Conservation (phyloP, 2,888 invertebrate genomes). For the Rapana venosa region DNA sequence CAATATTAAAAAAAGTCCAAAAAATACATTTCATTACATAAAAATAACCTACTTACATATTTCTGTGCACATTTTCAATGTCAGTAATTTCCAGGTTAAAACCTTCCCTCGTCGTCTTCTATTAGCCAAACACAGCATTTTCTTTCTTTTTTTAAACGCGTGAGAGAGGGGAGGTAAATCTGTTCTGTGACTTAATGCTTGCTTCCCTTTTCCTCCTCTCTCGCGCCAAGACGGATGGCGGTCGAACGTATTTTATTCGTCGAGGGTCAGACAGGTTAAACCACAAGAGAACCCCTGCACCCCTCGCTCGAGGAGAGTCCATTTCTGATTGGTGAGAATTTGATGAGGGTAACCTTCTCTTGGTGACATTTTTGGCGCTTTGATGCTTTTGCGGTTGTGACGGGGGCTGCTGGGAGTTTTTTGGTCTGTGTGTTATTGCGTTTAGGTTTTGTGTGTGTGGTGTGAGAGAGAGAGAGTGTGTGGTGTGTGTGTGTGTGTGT, state of each 20-base stretch:
- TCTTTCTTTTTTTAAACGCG: no score
- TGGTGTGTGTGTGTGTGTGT: constrained; percentile 27
- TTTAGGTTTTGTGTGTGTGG: not conserved
- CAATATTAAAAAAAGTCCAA: no score
- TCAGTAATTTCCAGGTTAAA: no score
- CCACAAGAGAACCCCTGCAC: constrained; percentile 64
- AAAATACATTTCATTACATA: no score
- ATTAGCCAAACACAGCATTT: no score
- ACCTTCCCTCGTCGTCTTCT: no score
- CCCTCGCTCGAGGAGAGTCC: constrained; percentile 76
- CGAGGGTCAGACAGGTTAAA: constrained; percentile 60
- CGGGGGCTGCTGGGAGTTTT: not conserved
- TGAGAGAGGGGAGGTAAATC: not conserved
- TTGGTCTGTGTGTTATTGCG: not conserved
- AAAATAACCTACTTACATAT: no score
- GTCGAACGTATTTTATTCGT: constrained; percentile 56
- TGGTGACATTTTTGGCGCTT: no score
- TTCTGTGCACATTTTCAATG: no score
- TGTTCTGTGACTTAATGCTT: not conserved
- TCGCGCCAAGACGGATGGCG: constrained; percentile 40
- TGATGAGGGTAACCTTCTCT: not conserved
- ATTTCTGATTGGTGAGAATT: constrained; percentile 73
- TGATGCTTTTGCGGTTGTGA: not conserved
- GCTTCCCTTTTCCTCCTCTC: not conserved
- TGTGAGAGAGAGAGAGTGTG: not conserved